Conservation (phyloP, 2,797 vertebrate genomes). For the Onychomys leucogaster region DNA sequence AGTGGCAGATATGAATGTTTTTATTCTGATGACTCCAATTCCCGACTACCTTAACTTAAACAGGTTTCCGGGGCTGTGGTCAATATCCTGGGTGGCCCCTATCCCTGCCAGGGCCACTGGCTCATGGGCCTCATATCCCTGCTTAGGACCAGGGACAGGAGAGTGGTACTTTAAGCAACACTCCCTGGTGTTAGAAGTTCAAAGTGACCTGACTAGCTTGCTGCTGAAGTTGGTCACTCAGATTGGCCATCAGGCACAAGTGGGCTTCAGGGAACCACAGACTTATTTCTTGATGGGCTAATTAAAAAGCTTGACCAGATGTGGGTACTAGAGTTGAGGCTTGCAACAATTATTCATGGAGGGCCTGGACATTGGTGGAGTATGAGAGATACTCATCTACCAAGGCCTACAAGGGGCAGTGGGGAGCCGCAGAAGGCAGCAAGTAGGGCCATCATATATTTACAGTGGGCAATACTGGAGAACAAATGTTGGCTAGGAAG, state of each 20-base stretch:
- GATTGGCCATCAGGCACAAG: not conserved
- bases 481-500: not conserved
- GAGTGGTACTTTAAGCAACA: conserved; percentile 60
- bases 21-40: no score
- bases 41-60: not conserved
- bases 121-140: conserved; percentile 65
- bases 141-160: not conserved
- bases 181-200: conserved; percentile 74
- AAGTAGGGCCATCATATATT: not conserved
- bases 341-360: not conserved
- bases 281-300: conserved; percentile 70
- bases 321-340: not conserved
- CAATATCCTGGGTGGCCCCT: not conserved
- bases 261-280: not conserved
- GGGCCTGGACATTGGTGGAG: not conserved
- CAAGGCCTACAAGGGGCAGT: no score
- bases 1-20: accelerated
- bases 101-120: conserved; percentile 71
- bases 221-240: conserved; percentile 39
- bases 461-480: accelerated
- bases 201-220: conserved; percentile 68
- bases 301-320: not conserved
- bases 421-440: not conserved
- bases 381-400: no score
- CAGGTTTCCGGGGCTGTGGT: not conserved